Evolutionary conservation across 2,113 vertebrate genomes (phyloP), one percentile per base, ranked within the genome.

Genomic region (Oreochromis aureus): DNA sequence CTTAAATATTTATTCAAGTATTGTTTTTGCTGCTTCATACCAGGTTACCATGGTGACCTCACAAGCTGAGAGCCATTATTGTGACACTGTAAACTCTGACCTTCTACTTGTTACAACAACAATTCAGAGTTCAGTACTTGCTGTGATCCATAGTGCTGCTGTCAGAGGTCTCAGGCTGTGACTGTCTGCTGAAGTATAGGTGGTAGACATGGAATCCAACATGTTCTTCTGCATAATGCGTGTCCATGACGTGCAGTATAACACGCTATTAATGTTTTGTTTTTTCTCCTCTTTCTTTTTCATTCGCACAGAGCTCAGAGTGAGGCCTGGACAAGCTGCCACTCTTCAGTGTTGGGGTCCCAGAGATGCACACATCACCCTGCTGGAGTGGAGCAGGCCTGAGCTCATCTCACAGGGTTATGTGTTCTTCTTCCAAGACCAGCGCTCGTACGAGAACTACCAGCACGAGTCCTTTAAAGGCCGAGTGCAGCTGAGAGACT

Each of bases 241-340:
- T 59, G 56, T 0, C 61, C 18, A 66, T 12, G 61, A 22, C 0
- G 32, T 41, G 36, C 63, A 61, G 0, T 10, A 1, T 59, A 32
- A 61, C 27, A 41, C 1, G 0, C 39, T 24, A 15, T 41, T 3
- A 15, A 69, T 22, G 19, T 22, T 32, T 59, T 30, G 22, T 1
- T 2, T 30, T 59, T 32, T 32, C 56, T 32, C 27, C 56, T 59
- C 56, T 3, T 59, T 41, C 6, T 71, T 71, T 24, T 71, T 71
- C 3, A 1, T 24, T 8, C 5, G 6, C n/a, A 15, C 66, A 71
- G 66, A 44, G 7, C 1, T 79, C 6, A 0, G 6, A 7, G 0
- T 0, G 44, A 0, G 7, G 41, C 1, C 69, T 3, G 7, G 36
- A 22, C 1, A n/a, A 11, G 63, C 2, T n/a, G 63, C 19, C 3